Conservation (phyloP, 1,140 invertebrate genomes). For the Plectrocnemia conspersa region DNA sequence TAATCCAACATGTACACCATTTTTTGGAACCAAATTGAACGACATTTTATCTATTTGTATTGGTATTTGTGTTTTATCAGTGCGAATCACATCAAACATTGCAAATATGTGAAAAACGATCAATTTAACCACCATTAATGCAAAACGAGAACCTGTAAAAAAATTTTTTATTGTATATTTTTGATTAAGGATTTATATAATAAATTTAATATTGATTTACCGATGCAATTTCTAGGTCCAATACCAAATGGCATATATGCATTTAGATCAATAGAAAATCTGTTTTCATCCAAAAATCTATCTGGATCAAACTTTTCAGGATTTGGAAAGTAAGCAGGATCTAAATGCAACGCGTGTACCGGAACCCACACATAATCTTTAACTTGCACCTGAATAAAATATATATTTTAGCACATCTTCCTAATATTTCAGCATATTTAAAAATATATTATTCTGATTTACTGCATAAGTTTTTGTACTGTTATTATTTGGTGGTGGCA, state of each 20-base stretch:
- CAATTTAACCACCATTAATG: not conserved
- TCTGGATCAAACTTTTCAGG: slow-evolving; percentile 41
- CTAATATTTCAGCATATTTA: not conserved
- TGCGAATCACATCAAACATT: not conserved
- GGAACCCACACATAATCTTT: slow-evolving; percentile 35
- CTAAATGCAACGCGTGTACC: slow-evolving; percentile 37
- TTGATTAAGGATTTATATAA: not conserved
- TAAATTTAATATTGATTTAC: slow-evolving; percentile 19
- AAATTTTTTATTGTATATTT: not conserved
- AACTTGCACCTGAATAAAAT: not conserved
- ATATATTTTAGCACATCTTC: not conserved
- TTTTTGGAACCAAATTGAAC: not conserved
- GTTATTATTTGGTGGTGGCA: not conserved
- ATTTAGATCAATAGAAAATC: slow-evolving; percentile 37
- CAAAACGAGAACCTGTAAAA: slow-evolving; percentile 4
- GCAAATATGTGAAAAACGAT: not conserved
- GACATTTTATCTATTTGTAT: not conserved
- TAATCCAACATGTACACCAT: not conserved
- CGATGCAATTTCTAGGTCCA: slow-evolving; percentile 40
- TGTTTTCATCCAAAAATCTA: slow-evolving; percentile 37
- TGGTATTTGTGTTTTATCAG: not conserved
- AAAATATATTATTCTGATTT: no score
- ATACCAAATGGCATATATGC: slow-evolving; percentile 40
- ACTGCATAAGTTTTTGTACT: not conserved
- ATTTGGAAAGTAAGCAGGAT: slow-evolving; percentile 45